A percentile compares a stretch with the other conserved stretches of the same genome.
phyloP scores from a whole-genome alignment of 1,140 invertebrate genomes.

The Drosophila punjabiensis region DNA sequence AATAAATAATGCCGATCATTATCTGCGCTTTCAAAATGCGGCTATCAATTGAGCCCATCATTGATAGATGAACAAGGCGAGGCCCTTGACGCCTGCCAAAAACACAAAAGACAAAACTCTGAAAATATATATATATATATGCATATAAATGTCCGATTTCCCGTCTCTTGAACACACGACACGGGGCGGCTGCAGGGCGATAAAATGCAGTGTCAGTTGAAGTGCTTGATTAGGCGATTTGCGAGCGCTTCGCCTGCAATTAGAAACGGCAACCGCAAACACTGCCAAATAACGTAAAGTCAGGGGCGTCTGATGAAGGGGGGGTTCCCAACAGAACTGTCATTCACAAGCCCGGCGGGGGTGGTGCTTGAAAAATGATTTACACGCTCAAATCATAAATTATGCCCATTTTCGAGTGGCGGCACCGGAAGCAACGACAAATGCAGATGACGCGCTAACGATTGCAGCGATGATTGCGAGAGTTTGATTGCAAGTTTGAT shows the following conservation, averaged over 20 bases:
- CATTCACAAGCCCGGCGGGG: conserved; percentile 42
- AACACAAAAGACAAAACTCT: conserved; percentile 30
- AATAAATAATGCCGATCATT: conserved; percentile 19
- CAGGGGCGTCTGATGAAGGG: not conserved
- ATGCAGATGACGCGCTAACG: conserved; percentile 59
- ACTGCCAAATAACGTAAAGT: conserved; percentile 53
- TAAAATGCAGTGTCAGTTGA: conserved; percentile 68
- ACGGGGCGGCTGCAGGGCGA: conserved; percentile 44
- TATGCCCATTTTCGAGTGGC: conserved; percentile 69
- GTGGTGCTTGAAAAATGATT: conserved; percentile 73
- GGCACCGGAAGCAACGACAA: conserved; percentile 43
- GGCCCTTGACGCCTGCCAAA: conserved; percentile 54
- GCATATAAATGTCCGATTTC: conserved; percentile 6
- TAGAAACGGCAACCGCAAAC: conserved; percentile 66
- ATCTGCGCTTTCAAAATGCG: conserved; percentile 21
- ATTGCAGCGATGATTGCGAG: conserved; percentile 23
- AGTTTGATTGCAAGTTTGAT: conserved; percentile 22
- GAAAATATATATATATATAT: not conserved
- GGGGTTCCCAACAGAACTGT: conserved; percentile 34
- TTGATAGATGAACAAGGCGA: conserved; percentile 19
- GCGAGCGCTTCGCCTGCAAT: conserved; percentile 68
- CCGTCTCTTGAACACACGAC: conserved; percentile 50
- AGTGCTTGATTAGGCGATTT: conserved; percentile 60
- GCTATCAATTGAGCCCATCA: conserved; percentile 23
- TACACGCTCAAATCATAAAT: conserved; percentile 79